Base-by-base conservation (phyloP, 2,797 vertebrate genomes). In the Pyrocephalus nanus region DNA sequence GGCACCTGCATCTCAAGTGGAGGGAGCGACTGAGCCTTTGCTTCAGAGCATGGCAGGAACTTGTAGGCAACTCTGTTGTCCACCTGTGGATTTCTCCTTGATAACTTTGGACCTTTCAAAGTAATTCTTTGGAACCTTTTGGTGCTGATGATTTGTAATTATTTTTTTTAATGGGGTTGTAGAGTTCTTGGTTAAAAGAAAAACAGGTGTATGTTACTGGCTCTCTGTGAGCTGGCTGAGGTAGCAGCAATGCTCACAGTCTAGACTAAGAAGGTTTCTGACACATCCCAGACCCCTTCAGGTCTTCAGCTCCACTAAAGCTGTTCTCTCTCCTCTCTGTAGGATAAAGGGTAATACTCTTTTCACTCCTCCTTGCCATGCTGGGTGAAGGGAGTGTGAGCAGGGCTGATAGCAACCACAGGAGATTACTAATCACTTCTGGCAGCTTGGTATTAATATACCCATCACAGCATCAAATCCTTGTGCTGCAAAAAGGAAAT, bases 361-460 rank as follows among this genome's bases (percentile, higher is more conserved):
- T 65, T 51, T 82, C n/a, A 9, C 13, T 92, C 8, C n/a, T 89
- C n/a, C 40, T 80, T 70, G n/a, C 57, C 1, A 0, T 74, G 83
- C 40, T n/a, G 70, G 32, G 48, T 90, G 53, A 85, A 71, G 30
- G 25, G n/a, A 82, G 48, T 1, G 1, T 12, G 23, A 88, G 60
- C 65, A 36, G 55, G 11, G 48, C 74, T 86, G 78, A 66, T 65
- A 73, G 40, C 36, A 76, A 26, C 45, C 40, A 26, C 32, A 73
- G 42, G 79, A 91, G 65, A 83, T 94, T 88, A 80, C 72, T 86
- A 79, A 91, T 92, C 23, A 51, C 50, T 93, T 95, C 72, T 83
- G 72, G 36, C 75, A 94, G 76, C 82, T 76, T 53, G 82, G 15
- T 83, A 67, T 80, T 94, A 91, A 70, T 87, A 80, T 30, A 73